A percentile compares a stretch with the other conserved stretches of the same genome.
These are phyloP conservation scores for Dyspetes luteomarginatus DNA, from an alignment of 2,888 invertebrate species.

Conservation along the genomic window DNA sequence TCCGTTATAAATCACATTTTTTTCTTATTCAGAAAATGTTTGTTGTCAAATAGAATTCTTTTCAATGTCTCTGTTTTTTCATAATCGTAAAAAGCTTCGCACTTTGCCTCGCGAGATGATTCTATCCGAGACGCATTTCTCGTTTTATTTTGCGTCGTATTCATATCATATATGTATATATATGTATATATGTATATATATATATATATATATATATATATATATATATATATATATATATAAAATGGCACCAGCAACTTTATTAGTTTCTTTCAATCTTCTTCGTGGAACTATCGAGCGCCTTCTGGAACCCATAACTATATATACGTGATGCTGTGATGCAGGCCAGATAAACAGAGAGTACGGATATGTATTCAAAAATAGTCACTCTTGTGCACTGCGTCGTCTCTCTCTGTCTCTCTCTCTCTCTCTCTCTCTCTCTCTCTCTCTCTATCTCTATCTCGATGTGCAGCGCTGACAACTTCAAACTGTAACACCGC, in stretches of 20 bases:
- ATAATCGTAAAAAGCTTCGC: background rate
- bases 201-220: conserved; percentile 41
- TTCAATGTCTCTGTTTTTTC: background rate
- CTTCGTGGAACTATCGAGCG: conserved; percentile 79
- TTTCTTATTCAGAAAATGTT: no score
- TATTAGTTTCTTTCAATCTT: conserved; percentile 44
- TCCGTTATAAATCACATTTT: no score
- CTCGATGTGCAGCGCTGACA: conserved; percentile 35
- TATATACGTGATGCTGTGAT: conserved; percentile 80
- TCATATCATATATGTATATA: background rate
- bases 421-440: conserved; percentile 29
- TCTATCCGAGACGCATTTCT: background rate
- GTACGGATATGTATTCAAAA: conserved; percentile 61
- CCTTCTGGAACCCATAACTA: conserved; percentile 82
- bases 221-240: conserved; percentile 22
- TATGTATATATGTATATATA: conserved; percentile 48
- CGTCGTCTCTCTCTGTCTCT: conserved; percentile 49
- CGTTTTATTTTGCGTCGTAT: background rate
- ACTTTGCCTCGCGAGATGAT: background rate
- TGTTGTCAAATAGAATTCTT: background rate
- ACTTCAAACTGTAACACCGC: conserved; percentile 47
- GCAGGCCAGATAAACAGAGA: conserved; percentile 80
- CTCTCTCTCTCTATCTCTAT: conserved; percentile 30
- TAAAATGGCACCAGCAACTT: conserved; percentile 78
- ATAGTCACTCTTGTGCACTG: conserved; percentile 60